These are phyloP conservation scores for Spea hammondii DNA, from an alignment of 2,797 vertebrate species.

Conservation along the genomic window DNA sequence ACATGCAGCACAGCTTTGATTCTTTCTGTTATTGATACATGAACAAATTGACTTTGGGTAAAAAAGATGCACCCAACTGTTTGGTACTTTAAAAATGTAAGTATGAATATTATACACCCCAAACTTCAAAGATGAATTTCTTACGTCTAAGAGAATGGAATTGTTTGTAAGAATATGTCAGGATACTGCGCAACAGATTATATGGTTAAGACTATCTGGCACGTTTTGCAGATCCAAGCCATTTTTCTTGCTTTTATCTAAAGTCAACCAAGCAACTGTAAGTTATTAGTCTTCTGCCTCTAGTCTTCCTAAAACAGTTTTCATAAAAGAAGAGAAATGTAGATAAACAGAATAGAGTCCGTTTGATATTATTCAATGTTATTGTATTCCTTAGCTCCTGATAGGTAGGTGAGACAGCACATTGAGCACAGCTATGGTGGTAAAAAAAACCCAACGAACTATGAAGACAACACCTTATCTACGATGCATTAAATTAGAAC, in stretches of 20 bases:
- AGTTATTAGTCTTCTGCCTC: slow-evolving; percentile 29
- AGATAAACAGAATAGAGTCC: slow-evolving; percentile 3
- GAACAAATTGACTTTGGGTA: slow-evolving; percentile 49
- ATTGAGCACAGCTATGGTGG: neutral
- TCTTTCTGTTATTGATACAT: slow-evolving; percentile 44
- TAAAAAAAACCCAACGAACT: too few species aligned
- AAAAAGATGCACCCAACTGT: slow-evolving; percentile 38
- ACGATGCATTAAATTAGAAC: too few species aligned
- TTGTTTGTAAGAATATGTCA: slow-evolving; percentile 45
- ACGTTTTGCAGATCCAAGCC: slow-evolving; percentile 9
- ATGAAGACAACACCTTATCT: too few species aligned
- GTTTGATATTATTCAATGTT: neutral
- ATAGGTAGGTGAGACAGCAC: neutral
- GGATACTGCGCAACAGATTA: slow-evolving; percentile 26
- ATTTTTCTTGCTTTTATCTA: slow-evolving; percentile 49
- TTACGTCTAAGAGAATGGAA: slow-evolving; percentile 21
- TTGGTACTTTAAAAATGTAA: slow-evolving; percentile 35
- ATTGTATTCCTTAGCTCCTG: neutral
- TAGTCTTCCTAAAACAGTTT: slow-evolving; percentile 23
- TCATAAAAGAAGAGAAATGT: slow-evolving; percentile 12
- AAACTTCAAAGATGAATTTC: slow-evolving; percentile 36
- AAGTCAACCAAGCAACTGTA: slow-evolving; percentile 36
- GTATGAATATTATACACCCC: slow-evolving; percentile 44
- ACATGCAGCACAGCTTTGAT: slow-evolving; percentile 39
- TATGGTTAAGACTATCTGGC: slow-evolving; percentile 27